These are phyloP conservation scores for Tragelaphus buxtoni DNA, from an alignment of 2,113 vertebrate genomes.

Conservation along the genomic window DNA sequence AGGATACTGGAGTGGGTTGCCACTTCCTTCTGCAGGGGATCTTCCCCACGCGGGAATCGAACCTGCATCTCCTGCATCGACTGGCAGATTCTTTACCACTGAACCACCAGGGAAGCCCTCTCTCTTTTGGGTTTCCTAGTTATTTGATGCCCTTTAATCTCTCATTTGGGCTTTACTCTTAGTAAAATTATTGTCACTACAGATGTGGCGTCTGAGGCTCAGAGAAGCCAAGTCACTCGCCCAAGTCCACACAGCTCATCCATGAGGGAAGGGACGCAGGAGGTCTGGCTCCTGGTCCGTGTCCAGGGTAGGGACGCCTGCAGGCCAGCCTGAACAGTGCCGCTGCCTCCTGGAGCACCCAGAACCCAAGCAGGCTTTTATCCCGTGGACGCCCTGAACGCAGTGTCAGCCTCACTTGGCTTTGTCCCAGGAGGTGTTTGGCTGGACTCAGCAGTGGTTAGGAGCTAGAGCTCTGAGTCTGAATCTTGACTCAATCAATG, in stretches of 20 bases:
- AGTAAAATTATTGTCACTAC: not conserved
- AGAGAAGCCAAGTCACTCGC: not conserved
- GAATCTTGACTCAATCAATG: not conserved
- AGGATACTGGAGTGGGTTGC: not conserved
- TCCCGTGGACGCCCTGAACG: rapidly evolving
- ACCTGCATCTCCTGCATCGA: not conserved
- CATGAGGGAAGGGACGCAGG: not conserved
- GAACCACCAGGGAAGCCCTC: not conserved
- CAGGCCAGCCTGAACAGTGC: not conserved
- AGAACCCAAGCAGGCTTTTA: not conserved
- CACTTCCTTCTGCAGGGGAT: not conserved
- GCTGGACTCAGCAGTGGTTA: not conserved
- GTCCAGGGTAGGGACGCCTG: not conserved
- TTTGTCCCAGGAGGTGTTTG: not conserved
- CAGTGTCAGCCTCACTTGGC: not conserved
- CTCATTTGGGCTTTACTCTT: not conserved
- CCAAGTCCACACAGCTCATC: not conserved
- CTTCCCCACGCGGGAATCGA: not conserved
- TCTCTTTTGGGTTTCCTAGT: not conserved
- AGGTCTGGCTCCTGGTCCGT: not conserved
- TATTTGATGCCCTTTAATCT: not conserved
- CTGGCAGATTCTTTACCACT: not conserved
- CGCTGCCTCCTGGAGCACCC: not conserved
- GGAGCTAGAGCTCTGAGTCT: not conserved
- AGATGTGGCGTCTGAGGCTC: not conserved